Base-by-base conservation (phyloP, 1,140 invertebrate genomes). In the Sminthurides bifidus region DNA sequence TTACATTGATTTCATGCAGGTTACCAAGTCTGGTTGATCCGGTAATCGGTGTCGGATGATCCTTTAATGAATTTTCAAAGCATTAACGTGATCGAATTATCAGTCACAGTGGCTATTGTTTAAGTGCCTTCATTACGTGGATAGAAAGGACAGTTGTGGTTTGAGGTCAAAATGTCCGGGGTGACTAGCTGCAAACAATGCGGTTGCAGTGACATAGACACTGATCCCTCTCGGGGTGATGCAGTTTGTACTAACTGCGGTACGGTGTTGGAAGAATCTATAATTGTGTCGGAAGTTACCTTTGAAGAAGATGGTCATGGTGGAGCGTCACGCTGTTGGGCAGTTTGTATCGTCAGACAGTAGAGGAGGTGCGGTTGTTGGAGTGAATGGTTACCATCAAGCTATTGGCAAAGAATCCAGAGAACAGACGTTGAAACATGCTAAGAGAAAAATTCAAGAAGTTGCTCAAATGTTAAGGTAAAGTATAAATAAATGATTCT, bases 221-320 rank as follows among this genome's bases (percentile, higher is more conserved):
- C 84, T 50, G 92, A 96, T 73, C 83, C 87, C 65, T 80, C 84
- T 31, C 74, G 92, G 67, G 94, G 92, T 43, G 91, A 96, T 80
- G 86, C 89, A 35, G 90, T 96, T 0, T 98, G 95, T 74, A 96
- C 86, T 30, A 83, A 84, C 65, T 98, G 95, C 77, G 95, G 94
- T 40, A 83, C 86, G 30, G 94, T 98, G 2, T 70, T 98, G 2
- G 93, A 97, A 69, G 92, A 96, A 65, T 91, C 87, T 65, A 83
- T 92, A 45, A 98, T 98, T 68, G 92, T 98, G 24, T 88, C 87
- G 3, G 93, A 98, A 71, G 82, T 95, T 48, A 87, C 94, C 69
- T 98, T 96, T 70, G 84, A 92, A 71, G 94, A 98, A 72, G 84
- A 85, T 70, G 81, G 86, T 19, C 82, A 85, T 69, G 94, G 93